Evolutionary conservation across 2,113 vertebrate genomes (phyloP).

Genomic region (Athene cunicularia): DNA sequence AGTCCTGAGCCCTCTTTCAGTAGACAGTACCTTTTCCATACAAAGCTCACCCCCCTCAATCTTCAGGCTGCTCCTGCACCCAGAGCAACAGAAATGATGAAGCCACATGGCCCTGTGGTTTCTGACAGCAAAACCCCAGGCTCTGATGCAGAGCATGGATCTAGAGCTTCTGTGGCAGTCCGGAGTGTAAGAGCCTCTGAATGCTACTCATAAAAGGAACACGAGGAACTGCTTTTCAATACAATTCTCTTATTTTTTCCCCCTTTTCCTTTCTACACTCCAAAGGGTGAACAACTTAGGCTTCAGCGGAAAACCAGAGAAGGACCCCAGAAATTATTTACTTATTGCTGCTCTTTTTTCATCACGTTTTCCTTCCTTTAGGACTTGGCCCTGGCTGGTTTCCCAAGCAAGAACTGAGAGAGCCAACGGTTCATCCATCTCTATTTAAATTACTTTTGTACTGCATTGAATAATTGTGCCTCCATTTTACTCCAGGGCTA

Average conservation of each 20-base stretch:
- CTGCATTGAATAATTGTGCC: conserved; percentile 33
- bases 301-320: not conserved
- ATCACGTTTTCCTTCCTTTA: not conserved
- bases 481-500: conserved; percentile 47
- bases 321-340: not conserved
- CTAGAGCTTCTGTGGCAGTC: not conserved
- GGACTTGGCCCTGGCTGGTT: not conserved
- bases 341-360: not conserved
- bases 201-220: not conserved
- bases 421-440: not conserved
- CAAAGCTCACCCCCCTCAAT: fast-evolving
- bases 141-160: not conserved
- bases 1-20: not conserved
- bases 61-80: not conserved
- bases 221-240: not conserved
- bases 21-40: fast-evolving
- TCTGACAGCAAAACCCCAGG: fast-evolving
- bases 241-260: fast-evolving
- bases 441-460: conserved; percentile 35
- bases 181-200: not conserved
- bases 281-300: not conserved
- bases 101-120: fast-evolving
- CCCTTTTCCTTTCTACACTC: not conserved
- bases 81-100: fast-evolving
- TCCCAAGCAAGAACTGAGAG: not conserved